Base-by-base conservation (phyloP, 2,797 vertebrate species). In the Sebastes steindachneri region DNA sequence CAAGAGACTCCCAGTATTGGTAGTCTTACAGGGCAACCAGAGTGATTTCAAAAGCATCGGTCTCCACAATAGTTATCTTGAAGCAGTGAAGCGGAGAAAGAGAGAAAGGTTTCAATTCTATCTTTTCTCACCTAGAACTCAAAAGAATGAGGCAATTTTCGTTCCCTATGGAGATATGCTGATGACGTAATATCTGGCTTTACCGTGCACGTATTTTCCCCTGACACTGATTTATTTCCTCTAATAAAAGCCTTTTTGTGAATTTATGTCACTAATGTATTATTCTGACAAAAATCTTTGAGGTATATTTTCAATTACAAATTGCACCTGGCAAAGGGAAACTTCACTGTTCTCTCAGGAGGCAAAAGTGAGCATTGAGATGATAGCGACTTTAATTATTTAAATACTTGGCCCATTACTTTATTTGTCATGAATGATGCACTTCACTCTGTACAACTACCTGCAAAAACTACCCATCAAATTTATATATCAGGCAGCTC, bases 51-150 rank as follows among this genome's bases (percentile, higher is more conserved):
- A 88, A 87, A 86, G 84, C 84, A 85, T 75, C 21, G 65, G 70
- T 83, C 90, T 92, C 86, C 84, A 83, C 88, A 86, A 71, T 85
- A 79, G 85, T 92, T 92, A 92, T 93, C 92, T 90, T 70, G 86
- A 92, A 90, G 59, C 90, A 90, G 80, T 81, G 87, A 89, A 92
- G 91, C 90, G 77, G 83, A 87, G 81, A 90, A 84, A 90, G 73
- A 79, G 73, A 90, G 82, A 91, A 78, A 80, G 68, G 75, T 86
- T 92, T 90, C 80, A 89, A 82, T 91, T 90, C 71, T 78, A 68
- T 85, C 80, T 86, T 68, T 83, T 86, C 82, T 87, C 84, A 80
- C 80, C 79, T 76, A 64, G 73, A 90, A 87, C 69, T 67, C 69
- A 71, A 73, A 82, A 79, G 72, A 88, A 86, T 79, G 45, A 84